Conservation (phyloP, 2,888 invertebrate species). For the Tryphoninae sp. region DNA sequence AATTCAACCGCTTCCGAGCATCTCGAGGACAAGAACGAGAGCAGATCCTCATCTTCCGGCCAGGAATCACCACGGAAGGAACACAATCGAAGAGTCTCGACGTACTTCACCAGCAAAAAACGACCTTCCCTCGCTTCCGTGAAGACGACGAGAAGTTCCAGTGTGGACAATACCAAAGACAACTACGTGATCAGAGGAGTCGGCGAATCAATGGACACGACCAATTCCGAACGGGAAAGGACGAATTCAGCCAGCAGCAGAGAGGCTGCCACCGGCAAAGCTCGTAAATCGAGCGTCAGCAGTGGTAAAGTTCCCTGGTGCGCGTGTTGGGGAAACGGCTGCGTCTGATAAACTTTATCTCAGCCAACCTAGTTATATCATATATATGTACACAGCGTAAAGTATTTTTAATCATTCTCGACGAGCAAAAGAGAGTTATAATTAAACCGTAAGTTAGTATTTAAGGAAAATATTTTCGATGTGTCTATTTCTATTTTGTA, state of each 20-base stretch:
- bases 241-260: conserved; percentile 86
- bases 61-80: conserved; percentile 80
- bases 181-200: conserved; percentile 65
- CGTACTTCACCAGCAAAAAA: conserved; percentile 76
- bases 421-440: conserved; percentile 2
- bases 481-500: conserved; percentile 52
- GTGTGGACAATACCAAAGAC: conserved; percentile 69
- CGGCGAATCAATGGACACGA: conserved; percentile 71
- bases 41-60: conserved; percentile 80
- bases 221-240: conserved; percentile 85
- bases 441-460: background rate
- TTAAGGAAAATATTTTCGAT: conserved; percentile 9
- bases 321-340: conserved; percentile 93
- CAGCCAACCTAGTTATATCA: background rate
- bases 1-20: conserved; percentile 63
- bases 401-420: conserved; percentile 17
- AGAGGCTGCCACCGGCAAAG: conserved; percentile 82
- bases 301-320: conserved; percentile 92
- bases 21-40: conserved; percentile 76
- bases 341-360: conserved; percentile 81
- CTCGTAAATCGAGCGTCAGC: conserved; percentile 86
- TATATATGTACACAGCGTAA: background rate
- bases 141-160: conserved; percentile 73
- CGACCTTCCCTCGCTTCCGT: conserved; percentile 73
- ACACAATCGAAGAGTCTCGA: conserved; percentile 68